Evolutionary conservation across 2,113 vertebrate genomes (phyloP), one percentile per base, ranked within the genome.

Genomic region (Syngnathus floridae): DNA sequence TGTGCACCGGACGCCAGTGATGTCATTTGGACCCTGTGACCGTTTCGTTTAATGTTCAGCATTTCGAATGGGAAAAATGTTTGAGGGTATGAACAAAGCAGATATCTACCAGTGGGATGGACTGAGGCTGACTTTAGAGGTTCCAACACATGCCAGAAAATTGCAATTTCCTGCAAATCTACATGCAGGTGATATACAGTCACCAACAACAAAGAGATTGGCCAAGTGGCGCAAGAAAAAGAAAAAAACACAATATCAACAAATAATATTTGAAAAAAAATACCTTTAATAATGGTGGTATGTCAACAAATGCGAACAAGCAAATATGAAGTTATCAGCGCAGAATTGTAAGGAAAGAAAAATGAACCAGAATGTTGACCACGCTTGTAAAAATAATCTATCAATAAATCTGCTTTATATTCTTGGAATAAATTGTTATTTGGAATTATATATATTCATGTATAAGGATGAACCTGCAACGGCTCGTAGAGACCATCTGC

Each of bases 401-500:
- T 38, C 4, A 36, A 59, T 41, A 61, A 41, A 61, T 43, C 43
- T 26, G 12, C 21, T 22, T 61, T 26, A 22, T 26, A 40, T 41
- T 22, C 4, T 40, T 60, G 40, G 5, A 60, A 38, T 40, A 21
- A 12, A 41, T 61, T 41, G 17, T 14, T 31, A 8, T 57, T 61
- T 61, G 14, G 41, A 22, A 61, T 61, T 11, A 61, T 41, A 16
- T 61, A 61, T 41, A 57, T 7, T 22, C 4, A 40, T 58, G 6
- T 38, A 17, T 40, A 40, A 40, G 11, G 37, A 12, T 60, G 4
- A 41, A 61, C 40, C 19, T n/a, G 37, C 10, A 60, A 22, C n/a
- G 13, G 6, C 37, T 40, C 21, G 11, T 46, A 62, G 40, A 46
- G 4, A 10, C 71, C 69, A 9, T 69, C 36, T 84, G 74, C 82